Percentiles rank a stretch among this genome's conserved stretches.
Conservation (phyloP, 2,888 invertebrate species). For the Scaptodrosophila latifasciaeformis region DNA sequence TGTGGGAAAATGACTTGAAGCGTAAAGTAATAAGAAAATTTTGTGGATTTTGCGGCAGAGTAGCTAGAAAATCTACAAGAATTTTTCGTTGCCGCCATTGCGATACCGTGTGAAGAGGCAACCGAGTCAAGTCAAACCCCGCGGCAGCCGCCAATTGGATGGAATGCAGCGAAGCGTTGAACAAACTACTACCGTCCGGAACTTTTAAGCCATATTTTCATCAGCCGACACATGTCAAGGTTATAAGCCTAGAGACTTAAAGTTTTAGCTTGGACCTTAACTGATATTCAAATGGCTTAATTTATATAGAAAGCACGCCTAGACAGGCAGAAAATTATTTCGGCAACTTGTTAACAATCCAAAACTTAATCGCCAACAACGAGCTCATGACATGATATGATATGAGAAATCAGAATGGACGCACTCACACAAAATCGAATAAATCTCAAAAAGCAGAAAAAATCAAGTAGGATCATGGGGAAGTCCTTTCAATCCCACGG, state of each 20-base stretch:
- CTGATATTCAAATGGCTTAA: background rate
- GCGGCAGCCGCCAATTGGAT: background rate
- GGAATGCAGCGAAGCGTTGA: slow-evolving; percentile 30
- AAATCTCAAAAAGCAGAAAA: background rate
- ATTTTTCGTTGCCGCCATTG: too few species aligned
- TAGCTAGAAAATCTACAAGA: slow-evolving; percentile 15
- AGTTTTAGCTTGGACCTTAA: background rate
- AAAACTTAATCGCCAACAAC: background rate
- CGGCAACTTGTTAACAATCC: background rate
- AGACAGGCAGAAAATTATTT: background rate
- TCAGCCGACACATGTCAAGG: slow-evolving; percentile 48
- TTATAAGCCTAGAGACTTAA: slow-evolving; percentile 19
- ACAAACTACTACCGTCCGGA: background rate
- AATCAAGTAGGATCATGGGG: slow-evolving; percentile 14
- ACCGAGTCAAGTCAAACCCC: too few species aligned
- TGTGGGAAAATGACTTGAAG: slow-evolving; percentile 61
- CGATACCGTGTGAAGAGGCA: too few species aligned
- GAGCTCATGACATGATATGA: background rate
- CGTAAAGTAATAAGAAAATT: slow-evolving; percentile 58
- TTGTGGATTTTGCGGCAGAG: slow-evolving; percentile 31
- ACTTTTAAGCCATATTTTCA: slow-evolving; percentile 27
- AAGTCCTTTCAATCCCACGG: too few species aligned
- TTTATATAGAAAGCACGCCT: too few species aligned
- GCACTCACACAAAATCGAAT: background rate
- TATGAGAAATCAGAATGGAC: too few species aligned